Evolutionary conservation across 2,113 vertebrate species (phyloP).

Genomic region (Festucalex cinctus): DNA sequence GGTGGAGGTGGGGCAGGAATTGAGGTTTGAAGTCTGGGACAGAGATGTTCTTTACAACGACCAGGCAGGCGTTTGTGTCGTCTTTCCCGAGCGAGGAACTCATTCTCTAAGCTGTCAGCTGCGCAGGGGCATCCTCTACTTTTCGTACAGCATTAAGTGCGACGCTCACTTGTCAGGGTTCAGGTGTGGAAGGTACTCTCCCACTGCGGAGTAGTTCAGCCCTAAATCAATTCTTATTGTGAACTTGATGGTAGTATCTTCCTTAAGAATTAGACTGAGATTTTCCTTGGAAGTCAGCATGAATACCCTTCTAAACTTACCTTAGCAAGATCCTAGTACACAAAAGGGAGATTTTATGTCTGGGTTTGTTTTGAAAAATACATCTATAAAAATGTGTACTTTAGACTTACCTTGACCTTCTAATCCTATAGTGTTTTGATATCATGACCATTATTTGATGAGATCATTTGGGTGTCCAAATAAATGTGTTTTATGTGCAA

Average conservation of each 20-base stretch:
- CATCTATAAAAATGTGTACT: neutral
- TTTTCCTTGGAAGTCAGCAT: neutral
- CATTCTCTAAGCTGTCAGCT: slow-evolving; percentile 70
- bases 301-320: neutral
- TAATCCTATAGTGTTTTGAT: neutral
- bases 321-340: neutral
- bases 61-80: slow-evolving; percentile 54
- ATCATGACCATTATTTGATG: neutral
- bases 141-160: slow-evolving; percentile 65
- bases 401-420: neutral
- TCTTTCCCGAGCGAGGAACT: slow-evolving; percentile 65
- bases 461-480: neutral
- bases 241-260: neutral
- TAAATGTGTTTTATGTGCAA: neutral
- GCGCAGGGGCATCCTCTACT: slow-evolving; percentile 68
- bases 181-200: slow-evolving; percentile 70
- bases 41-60: slow-evolving; percentile 70
- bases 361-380: neutral
- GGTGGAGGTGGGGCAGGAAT: slow-evolving; percentile 64
- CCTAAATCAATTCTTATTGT: neutral
- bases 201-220: slow-evolving; percentile 48
- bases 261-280: too few species aligned
- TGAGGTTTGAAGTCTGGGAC: slow-evolving; percentile 77
- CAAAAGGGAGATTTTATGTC: neutral
- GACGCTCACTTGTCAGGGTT: slow-evolving; percentile 69